Base-by-base conservation (phyloP, 2,888 invertebrate genomes). In the Ommatoiulus sabulosus region DNA sequence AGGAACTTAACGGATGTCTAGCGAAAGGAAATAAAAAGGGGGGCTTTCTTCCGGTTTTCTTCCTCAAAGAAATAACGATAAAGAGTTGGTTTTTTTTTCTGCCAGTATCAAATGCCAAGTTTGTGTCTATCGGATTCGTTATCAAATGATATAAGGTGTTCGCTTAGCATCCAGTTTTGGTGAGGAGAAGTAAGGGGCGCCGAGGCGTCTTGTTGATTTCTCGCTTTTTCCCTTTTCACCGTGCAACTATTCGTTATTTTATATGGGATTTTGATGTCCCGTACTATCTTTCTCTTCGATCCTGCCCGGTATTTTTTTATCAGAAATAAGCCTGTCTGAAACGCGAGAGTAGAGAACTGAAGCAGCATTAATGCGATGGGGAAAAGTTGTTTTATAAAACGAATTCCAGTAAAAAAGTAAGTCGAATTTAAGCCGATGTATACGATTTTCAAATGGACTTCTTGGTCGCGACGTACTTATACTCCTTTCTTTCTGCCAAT, bases 61-160 rank as follows among this genome's bases (percentile, higher is more conserved):
- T 72, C 24, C 72, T 7, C 72, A 24, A 72, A 72, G 72, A 72
- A 72, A 72, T 24, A 24, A 72, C 72, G 72, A 72, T 72, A 72
- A 72, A 72, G 5, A n/a, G 17, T 24, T 24, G 3, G 6, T 52
- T 63, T 63, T 63, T 63, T 8, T n/a, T 72, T 72, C 5, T 24
- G 72, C 24, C 72, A 72, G 72, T 72, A 72, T 72, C 72, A 24
- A 72, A 24, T 72, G 72, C 72, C 72, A 72, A 72, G 72, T 24
- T 72, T 20, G 72, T 72, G 72, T 72, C 72, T 72, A 72, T 72
- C 72, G 24, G 72, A 24, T 72, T 20, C 72, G 24, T 72, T 24
- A 72, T 72, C 72, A 10, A 72, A 72, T 72, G 72, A 72, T 72
- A 72, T 72, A 72, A 72, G 72, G 72, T 72, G 72, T 72, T 72